A percentile compares a stretch with the other conserved stretches of the same genome.
Evolutionary conservation across 2,888 invertebrate species (phyloP).

Genomic region (Galeopsomyia nigrocyanea): DNA sequence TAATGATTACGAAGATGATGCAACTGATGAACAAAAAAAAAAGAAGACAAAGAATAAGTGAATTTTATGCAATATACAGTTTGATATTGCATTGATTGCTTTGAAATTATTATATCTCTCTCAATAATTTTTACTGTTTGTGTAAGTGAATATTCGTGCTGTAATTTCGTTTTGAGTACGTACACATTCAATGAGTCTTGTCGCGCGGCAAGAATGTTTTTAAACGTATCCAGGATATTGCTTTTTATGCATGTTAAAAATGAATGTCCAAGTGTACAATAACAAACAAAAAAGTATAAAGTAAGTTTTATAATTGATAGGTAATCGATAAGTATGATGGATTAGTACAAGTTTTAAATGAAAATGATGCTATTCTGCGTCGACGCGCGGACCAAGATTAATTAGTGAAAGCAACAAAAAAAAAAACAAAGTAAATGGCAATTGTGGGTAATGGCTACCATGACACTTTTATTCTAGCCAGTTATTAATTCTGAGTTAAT

Average conservation of each 20-base stretch:
- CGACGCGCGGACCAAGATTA: constrained; percentile 46
- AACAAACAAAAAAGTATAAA: constrained; percentile 37
- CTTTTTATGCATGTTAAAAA: constrained; percentile 39
- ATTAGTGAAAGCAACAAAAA: constrained; percentile 15
- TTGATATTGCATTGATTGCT: constrained; percentile 24
- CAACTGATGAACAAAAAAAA: constrained; percentile 31
- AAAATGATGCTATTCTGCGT: constrained; percentile 45
- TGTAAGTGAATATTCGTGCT: constrained; percentile 31
- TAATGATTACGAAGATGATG: constrained; percentile 39
- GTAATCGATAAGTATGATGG: constrained; percentile 36
- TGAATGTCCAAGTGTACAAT: constrained; percentile 48
- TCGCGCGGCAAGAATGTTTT: constrained; percentile 15
- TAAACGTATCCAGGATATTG: constrained; percentile 29
- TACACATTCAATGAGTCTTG: constrained; percentile 45
- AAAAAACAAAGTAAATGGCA: constrained; percentile 22
- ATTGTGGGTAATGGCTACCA: constrained; percentile 27
- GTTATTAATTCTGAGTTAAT: constrained; percentile 27
- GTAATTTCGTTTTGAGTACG: constrained; percentile 45
- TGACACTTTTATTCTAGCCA: constrained; percentile 38
- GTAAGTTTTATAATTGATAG: constrained; percentile 48
- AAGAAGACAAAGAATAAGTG: not conserved
- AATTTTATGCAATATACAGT: constrained; percentile 30
- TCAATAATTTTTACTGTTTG: constrained; percentile 23
- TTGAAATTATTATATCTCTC: constrained; percentile 21
- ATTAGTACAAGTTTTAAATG: constrained; percentile 45